Evolutionary conservation across 2,888 invertebrate species (phyloP).

Genomic region (Calameuta pallipes): DNA sequence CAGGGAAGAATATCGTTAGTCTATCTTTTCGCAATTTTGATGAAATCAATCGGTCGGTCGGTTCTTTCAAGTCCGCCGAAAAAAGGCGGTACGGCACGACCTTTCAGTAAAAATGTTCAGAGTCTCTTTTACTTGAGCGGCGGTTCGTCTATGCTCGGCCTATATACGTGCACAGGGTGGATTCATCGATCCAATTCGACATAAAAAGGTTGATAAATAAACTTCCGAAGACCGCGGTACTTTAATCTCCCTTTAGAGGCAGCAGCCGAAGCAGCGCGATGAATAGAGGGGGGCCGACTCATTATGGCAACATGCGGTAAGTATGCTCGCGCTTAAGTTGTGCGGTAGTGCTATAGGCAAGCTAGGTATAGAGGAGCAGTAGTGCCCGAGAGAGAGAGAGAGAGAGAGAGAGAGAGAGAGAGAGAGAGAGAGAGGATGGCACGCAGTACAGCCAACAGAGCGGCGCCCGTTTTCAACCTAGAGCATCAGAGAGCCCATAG

Average conservation of each 20-base stretch:
- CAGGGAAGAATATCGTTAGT: not conserved
- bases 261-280: slow-evolving; percentile 10
- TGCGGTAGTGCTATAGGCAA: slow-evolving; percentile 47
- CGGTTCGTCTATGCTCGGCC: not conserved
- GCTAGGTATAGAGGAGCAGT: slow-evolving; percentile 34
- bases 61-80: not conserved
- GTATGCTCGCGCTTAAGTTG: slow-evolving; percentile 40
- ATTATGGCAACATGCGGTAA: slow-evolving; percentile 63
- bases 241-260: slow-evolving; percentile 56
- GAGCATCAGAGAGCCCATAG: not conserved
- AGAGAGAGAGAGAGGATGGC: slow-evolving; percentile 23
- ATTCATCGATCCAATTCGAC: not conserved
- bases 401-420: slow-evolving; percentile 18
- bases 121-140: not conserved
- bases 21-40: not conserved
- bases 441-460: slow-evolving; percentile 17
- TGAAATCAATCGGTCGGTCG: not conserved
- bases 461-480: slow-evolving; percentile 13
- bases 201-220: slow-evolving; percentile 56
- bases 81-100: not conserved
- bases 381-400: slow-evolving; percentile 13
- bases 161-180: not conserved
- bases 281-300: slow-evolving; percentile 41
- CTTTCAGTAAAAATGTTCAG: not conserved
- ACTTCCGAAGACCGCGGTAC: slow-evolving; percentile 52